These are phyloP conservation scores for Dynastes hyllus DNA, from an alignment of 2,888 invertebrate genomes.

Conservation along the genomic window DNA sequence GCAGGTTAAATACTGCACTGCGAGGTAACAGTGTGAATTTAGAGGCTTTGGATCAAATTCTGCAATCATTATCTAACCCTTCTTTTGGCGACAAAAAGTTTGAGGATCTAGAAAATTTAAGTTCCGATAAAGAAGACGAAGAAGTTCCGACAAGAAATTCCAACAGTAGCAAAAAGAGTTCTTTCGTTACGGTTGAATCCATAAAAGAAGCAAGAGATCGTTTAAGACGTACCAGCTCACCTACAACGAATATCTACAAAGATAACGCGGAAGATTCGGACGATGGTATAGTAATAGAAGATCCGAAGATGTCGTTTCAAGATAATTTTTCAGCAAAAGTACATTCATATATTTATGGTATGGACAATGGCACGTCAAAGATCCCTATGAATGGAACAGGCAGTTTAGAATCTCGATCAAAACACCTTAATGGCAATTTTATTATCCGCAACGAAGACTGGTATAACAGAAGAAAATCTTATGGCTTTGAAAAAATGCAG, in stretches of 20 bases:
- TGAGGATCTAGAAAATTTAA: conserved; percentile 57
- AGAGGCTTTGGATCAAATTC: conserved; percentile 73
- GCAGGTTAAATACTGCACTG: conserved; percentile 73
- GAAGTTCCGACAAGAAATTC: conserved; percentile 56
- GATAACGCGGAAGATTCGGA: conserved; percentile 65
- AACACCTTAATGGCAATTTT: conserved; percentile 65
- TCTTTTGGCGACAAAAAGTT: conserved; percentile 61
- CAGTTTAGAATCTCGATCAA: conserved; percentile 71
- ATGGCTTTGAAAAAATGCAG: conserved; percentile 80
- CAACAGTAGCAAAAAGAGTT: conserved; percentile 65
- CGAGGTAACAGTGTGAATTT: conserved; percentile 74
- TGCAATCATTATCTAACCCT: conserved; percentile 69
- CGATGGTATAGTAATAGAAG: conserved; percentile 72
- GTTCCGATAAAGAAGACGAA: conserved; percentile 60
- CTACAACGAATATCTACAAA: conserved; percentile 67
- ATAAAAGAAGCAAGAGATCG: conserved; percentile 76
- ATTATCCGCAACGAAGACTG: conserved; percentile 75
- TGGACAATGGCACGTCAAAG: conserved; percentile 68
- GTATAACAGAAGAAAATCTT: conserved; percentile 84
- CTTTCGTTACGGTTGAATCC: conserved; percentile 77
- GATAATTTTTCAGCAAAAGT: conserved; percentile 61
- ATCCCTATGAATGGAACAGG: conserved; percentile 69
- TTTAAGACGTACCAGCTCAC: conserved; percentile 73
- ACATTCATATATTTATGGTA: conserved; percentile 71
- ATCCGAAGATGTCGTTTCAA: conserved; percentile 52